Base-by-base conservation (phyloP, 2,113 vertebrate species). In the Ranitomeya variabilis region DNA sequence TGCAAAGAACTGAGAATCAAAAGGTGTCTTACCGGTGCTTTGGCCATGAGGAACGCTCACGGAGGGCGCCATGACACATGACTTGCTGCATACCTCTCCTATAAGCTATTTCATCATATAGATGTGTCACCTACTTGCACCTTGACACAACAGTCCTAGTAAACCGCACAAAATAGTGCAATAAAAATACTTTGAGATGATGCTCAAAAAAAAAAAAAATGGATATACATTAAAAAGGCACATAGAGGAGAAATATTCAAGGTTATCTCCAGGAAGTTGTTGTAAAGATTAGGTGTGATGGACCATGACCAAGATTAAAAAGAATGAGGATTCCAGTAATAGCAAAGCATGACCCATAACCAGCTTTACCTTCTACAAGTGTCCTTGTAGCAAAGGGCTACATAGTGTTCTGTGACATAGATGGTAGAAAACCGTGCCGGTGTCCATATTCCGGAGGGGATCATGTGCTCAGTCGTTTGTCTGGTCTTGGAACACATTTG, bases 391-490 rank as follows among this genome's bases (percentile, higher is more conserved):
- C 86, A 90, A 73, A 78, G 87, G 83, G 89, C 77, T 67, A 19
- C 91, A 92, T 90, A 88, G 89, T 91, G 90, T 85, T 85, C 21
- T 78, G 89, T 69, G 86, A 90, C 86, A 88, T 66, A 78, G 64
- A 90, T 3, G 0, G 87, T 60, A 86, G 90, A 60, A 80, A 90
- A 77, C 90, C 51, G 66, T 90, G 82, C 55, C 90, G 87, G 90
- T 67, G 84, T 59, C 74, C 0, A 90, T 52, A 90, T 86, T 86
- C 89, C 90, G 57, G 21, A 9, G 7, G n/a, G 78, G 12, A 78
- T 98, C 95, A 98, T 87, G 95, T 96, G 88, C 95, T 92, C 0
- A 93, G 92, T 89, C 96, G 96, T 88, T 95, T 95, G 85, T 99
- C 97, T 0, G 92, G 89, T 67, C 96, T 94, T 0, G 96, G 95